Conservation (phyloP, 1,140 invertebrate genomes). For the Tetramorium simillimum region DNA sequence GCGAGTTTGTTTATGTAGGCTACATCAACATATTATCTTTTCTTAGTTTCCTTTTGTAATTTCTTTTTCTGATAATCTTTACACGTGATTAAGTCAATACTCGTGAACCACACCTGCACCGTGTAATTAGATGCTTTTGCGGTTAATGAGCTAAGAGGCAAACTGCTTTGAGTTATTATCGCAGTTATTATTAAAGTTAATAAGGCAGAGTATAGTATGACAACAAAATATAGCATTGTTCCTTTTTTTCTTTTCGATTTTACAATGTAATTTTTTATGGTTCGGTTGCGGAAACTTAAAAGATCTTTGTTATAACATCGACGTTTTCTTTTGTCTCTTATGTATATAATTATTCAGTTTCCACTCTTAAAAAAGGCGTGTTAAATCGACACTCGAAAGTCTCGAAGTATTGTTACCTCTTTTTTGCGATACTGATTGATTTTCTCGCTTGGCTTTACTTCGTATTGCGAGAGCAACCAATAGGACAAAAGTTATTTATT, state of each 20-base stretch:
- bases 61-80: neutral
- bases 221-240: neutral
- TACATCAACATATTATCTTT: neutral
- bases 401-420: too few species aligned
- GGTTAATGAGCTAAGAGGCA: neutral
- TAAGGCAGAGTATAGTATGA: neutral
- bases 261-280: neutral
- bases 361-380: too few species aligned
- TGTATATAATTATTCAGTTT: neutral
- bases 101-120: neutral
- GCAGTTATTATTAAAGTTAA: neutral
- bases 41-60: neutral
- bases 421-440: too few species aligned
- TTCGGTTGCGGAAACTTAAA: neutral
- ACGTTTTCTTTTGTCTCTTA: neutral
- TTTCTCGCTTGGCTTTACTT: too few species aligned
- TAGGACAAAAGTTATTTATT: too few species aligned
- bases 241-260: neutral
- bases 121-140: neutral
- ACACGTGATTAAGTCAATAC: neutral
- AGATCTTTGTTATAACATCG: neutral
- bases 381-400: too few species aligned
- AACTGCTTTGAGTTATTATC: conserved; percentile 27
- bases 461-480: too few species aligned
- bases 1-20: neutral